A percentile compares a stretch with the other conserved stretches of the same genome.
Evolutionary conservation across 2,797 vertebrate genomes (phyloP).

Genomic region (Megaceryle alcyon): DNA sequence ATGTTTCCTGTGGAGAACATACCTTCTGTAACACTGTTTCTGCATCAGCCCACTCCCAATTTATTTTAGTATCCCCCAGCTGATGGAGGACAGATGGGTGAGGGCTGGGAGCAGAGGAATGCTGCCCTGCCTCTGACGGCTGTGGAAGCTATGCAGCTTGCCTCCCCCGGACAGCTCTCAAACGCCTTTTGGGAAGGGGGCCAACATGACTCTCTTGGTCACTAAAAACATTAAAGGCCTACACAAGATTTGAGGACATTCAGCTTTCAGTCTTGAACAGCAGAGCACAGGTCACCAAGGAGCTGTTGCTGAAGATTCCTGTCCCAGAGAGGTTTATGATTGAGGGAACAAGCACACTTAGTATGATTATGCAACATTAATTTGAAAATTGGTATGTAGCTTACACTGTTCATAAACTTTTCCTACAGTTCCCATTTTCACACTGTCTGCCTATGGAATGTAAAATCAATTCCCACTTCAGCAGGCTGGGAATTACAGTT

Average conservation of each 20-base stretch:
- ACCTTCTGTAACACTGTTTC: constrained; percentile 26
- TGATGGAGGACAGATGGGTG: constrained; percentile 66
- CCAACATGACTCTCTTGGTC: neutral
- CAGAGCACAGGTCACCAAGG: neutral
- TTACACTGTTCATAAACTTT: neutral
- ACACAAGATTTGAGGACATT: neutral
- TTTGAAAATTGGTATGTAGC: neutral
- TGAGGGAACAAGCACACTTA: neutral
- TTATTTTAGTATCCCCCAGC: constrained; percentile 66
- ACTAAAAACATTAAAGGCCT: neutral
- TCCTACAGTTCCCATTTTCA: neutral
- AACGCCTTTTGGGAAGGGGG: neutral
- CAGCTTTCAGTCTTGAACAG: neutral
- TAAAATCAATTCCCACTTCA: neutral
- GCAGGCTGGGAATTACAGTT: neutral
- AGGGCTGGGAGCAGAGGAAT: constrained; percentile 52
- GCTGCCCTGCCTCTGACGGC: constrained; percentile 48
- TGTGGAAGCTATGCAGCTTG: neutral
- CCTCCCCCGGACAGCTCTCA: neutral
- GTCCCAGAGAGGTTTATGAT: neutral
- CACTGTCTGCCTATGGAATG: neutral
- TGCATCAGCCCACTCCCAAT: constrained; percentile 14
- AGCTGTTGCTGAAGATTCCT: neutral
- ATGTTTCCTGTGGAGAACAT: constrained; percentile 39
- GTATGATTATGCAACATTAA: neutral